Conservation (phyloP, 2,888 invertebrate species). For the Opisthograptis luteolata region DNA sequence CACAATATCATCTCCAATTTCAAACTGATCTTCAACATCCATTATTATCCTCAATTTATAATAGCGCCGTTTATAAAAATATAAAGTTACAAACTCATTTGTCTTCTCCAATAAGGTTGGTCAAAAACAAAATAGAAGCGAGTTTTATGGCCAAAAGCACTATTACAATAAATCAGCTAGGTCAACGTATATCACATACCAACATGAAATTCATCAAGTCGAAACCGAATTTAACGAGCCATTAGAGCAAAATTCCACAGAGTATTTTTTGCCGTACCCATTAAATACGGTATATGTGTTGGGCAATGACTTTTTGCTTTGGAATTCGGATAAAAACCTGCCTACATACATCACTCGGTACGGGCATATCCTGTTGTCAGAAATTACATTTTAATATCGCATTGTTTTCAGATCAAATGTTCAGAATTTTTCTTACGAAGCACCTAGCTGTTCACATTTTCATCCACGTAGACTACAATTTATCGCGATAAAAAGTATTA, state of each 20-base stretch:
- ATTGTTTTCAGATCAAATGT: constrained; percentile 38
- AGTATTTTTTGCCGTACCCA: constrained; percentile 67
- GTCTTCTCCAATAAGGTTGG: constrained; percentile 27
- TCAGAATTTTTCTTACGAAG: constrained; percentile 36
- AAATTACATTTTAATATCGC: constrained; percentile 57
- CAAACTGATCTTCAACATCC: background rate
- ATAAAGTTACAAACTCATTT: constrained; percentile 12
- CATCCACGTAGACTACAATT: too few species aligned
- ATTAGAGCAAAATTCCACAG: constrained; percentile 74
- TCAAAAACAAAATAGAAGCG: constrained; percentile 29
- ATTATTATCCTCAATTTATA: background rate
- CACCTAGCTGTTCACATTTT: too few species aligned
- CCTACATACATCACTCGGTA: constrained; percentile 56
- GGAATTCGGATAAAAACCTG: constrained; percentile 79
- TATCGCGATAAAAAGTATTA: too few species aligned
- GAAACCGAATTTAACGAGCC: constrained; percentile 72
- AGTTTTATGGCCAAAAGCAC: constrained; percentile 31
- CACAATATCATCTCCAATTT: background rate
- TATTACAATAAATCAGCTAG: constrained; percentile 34
- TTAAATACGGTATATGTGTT: constrained; percentile 64
- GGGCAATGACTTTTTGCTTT: constrained; percentile 72
- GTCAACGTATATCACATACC: constrained; percentile 57
- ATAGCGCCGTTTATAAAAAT: background rate
- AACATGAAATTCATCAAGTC: constrained; percentile 69
- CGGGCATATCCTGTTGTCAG: constrained; percentile 66